phyloP scores from a whole-genome alignment of 2,888 invertebrate species.

The Melanostoma scalare region DNA sequence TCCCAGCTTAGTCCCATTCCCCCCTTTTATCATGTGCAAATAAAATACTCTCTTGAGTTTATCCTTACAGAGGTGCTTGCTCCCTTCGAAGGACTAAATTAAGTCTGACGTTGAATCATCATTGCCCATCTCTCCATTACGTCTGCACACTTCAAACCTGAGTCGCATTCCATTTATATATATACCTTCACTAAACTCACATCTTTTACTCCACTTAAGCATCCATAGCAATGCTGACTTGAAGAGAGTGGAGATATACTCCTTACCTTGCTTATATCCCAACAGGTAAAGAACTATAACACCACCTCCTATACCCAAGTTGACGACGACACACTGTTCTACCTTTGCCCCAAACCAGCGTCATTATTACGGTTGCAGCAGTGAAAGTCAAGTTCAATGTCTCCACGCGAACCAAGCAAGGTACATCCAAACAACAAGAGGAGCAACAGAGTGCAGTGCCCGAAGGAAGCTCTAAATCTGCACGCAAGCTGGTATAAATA shows the following conservation, averaged over 20 bases:
- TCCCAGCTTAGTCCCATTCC: too few species aligned
- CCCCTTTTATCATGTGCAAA: too few species aligned
- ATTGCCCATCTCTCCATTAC: conserved; percentile 57
- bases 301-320: conserved; percentile 22
- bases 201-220: conserved; percentile 23
- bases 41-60: too few species aligned
- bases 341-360: neutral
- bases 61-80: neutral
- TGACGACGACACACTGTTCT: conserved; percentile 12
- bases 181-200: neutral
- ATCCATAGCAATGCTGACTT: conserved; percentile 17
- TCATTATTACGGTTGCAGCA: conserved; percentile 43
- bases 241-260: neutral
- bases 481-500: conserved; percentile 53
- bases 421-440: conserved; percentile 6
- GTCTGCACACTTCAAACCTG: conserved; percentile 42
- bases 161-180: conserved; percentile 14
- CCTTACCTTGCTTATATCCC: neutral
- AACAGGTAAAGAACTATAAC: conserved; percentile 45
- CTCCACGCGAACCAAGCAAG: conserved; percentile 43
- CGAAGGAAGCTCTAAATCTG: conserved; percentile 69
- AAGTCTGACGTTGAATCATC: conserved; percentile 46
- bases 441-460: conserved; percentile 48
- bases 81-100: conserved; percentile 43
- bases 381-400: conserved; percentile 73